These are phyloP conservation scores for Dermatophagoides farinae DNA, from an alignment of 1,140 invertebrate genomes.

Conservation along the genomic window DNA sequence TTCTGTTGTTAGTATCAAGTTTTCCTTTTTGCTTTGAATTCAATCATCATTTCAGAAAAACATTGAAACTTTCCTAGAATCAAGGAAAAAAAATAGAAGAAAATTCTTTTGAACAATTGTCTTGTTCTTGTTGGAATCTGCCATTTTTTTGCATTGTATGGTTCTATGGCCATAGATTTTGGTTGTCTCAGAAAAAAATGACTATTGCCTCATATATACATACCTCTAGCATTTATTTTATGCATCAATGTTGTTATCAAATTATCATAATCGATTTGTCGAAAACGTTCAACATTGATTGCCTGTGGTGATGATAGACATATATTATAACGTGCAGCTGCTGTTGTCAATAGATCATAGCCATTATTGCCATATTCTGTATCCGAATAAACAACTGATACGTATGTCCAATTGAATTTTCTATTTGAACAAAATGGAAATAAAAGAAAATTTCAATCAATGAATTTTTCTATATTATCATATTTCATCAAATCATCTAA, in stretches of 20 bases:
- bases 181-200: too few species aligned
- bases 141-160: too few species aligned
- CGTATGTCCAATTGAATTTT: slow-evolving; percentile 61
- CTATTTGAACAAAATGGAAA: slow-evolving; percentile 22
- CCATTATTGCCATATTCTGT: slow-evolving; percentile 60
- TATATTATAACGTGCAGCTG: slow-evolving; percentile 29
- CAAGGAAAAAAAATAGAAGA: too few species aligned
- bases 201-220: too few species aligned
- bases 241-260: slow-evolving; percentile 26
- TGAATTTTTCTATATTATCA: not conserved
- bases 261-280: slow-evolving; percentile 28
- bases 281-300: slow-evolving; percentile 25
- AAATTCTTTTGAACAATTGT: too few species aligned
- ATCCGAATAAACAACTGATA: slow-evolving; percentile 86
- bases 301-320: slow-evolving; percentile 29
- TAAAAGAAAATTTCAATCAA: not conserved
- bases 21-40: too few species aligned
- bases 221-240: slow-evolving; percentile 23
- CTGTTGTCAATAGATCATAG: slow-evolving; percentile 30
- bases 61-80: too few species aligned
- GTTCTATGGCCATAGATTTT: too few species aligned
- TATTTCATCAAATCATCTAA: not conserved
- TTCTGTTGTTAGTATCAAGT: too few species aligned
- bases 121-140: too few species aligned
- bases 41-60: too few species aligned